Evolutionary conservation across 2,113 vertebrate genomes (phyloP).

Genomic region (Stigmatopora nigra): DNA sequence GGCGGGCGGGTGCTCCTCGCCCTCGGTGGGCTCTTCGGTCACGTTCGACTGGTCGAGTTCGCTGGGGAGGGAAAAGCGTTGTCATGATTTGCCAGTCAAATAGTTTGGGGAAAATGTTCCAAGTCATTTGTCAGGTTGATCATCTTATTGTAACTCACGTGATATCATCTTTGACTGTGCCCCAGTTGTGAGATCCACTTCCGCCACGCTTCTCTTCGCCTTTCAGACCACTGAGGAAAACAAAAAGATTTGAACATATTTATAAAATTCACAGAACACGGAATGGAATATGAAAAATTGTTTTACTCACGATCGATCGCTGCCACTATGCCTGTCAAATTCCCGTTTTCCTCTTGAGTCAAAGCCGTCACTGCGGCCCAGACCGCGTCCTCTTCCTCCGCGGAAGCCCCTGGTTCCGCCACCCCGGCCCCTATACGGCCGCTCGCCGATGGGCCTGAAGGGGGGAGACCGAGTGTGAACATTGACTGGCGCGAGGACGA

Average conservation of each 20-base stretch:
- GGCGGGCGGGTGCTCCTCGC: conserved; percentile 90
- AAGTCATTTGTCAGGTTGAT: background rate
- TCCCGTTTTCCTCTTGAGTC: conserved; percentile 95
- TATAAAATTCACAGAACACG: background rate
- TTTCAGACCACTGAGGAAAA: conserved; percentile 81
- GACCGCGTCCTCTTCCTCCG: conserved; percentile 84
- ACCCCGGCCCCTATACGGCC: conserved; percentile 86
- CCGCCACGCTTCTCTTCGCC: conserved; percentile 96
- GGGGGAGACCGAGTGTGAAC: background rate
- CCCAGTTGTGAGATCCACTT: conserved; percentile 98
- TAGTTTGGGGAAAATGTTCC: background rate
- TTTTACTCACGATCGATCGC: conserved; percentile 89
- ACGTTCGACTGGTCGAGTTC: conserved; percentile 92
- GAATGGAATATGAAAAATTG: background rate
- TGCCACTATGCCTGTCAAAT: conserved; percentile 97
- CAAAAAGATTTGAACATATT: conserved; percentile 67
- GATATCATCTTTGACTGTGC: conserved; percentile 95
- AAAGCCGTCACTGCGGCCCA: conserved; percentile 90
- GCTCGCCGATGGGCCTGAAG: conserved; percentile 79
- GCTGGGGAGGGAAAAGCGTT: conserved; percentile 51
- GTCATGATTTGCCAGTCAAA: background rate
- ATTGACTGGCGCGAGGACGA: no score
- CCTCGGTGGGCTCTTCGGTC: conserved; percentile 90
- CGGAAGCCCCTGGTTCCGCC: conserved; percentile 71
- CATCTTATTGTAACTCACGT: conserved; percentile 68